phyloP scores from a whole-genome alignment of 2,888 invertebrate genomes.

The Leucophenga montana region DNA sequence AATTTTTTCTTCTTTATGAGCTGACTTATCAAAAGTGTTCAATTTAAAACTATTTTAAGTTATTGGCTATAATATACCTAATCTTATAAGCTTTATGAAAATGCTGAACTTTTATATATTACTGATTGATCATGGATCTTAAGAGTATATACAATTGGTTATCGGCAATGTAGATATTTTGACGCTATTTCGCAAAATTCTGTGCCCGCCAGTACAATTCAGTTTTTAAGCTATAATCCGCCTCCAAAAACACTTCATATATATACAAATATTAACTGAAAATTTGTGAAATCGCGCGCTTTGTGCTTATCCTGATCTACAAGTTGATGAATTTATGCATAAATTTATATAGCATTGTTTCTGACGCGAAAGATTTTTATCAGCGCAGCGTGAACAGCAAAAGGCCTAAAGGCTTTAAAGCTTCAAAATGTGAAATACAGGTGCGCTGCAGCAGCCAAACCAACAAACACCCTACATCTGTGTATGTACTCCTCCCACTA shows the following conservation, averaged over 20 bases:
- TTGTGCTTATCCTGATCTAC: conserved; percentile 44
- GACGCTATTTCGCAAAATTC: too few species aligned
- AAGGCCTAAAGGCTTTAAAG: conserved; percentile 5
- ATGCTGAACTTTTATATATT: too few species aligned
- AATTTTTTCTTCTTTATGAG: too few species aligned
- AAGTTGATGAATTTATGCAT: conserved; percentile 57
- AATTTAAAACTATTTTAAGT: too few species aligned
- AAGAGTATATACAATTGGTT: too few species aligned
- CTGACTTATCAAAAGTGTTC: too few species aligned
- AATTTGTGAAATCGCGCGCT: conserved; percentile 56
- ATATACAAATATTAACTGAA: conserved; percentile 47
- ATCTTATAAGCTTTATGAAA: too few species aligned
- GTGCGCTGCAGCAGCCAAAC: conserved; percentile 22
- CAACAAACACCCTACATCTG: not conserved
- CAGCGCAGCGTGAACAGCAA: conserved; percentile 21
- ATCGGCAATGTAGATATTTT: too few species aligned
- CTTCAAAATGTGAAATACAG: conserved; percentile 47
- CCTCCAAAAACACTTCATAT: too few species aligned
- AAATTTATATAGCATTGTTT: conserved; percentile 23
- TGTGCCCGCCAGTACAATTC: too few species aligned
- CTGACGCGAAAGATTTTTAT: conserved; percentile 41
- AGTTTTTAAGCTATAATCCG: not conserved
- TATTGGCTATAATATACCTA: too few species aligned
- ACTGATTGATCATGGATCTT: too few species aligned
- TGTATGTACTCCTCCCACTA: not conserved